phyloP scores from a whole-genome alignment of 2,888 invertebrate genomes.

The Linnaemya tessellans region DNA sequence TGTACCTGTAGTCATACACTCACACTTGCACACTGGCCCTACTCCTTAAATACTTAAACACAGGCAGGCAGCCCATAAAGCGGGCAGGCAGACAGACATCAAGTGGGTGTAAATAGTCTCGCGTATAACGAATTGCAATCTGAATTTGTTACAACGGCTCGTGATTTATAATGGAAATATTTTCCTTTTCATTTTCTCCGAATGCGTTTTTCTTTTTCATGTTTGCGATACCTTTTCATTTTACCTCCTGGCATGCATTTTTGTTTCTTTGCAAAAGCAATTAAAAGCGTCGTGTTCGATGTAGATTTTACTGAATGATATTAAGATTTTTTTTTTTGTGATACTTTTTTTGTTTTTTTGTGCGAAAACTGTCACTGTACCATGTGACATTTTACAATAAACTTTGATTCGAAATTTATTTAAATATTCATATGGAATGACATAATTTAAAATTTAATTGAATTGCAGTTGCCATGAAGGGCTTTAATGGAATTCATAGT shows the following conservation, averaged over 20 bases:
- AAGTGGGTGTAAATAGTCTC: not conserved
- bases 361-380: constrained; percentile 21
- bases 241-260: not conserved
- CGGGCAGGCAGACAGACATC: too few species aligned
- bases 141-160: constrained; percentile 12
- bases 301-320: constrained; percentile 43
- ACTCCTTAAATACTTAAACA: not conserved
- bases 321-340: constrained; percentile 6
- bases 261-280: constrained; percentile 47
- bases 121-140: not conserved
- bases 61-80: not conserved
- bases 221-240: not conserved
- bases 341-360: not conserved
- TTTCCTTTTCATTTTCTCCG: constrained; percentile 10
- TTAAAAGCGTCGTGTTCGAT: constrained; percentile 47
- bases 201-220: constrained; percentile 4
- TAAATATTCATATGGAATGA: constrained; percentile 30
- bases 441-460: constrained; percentile 36
- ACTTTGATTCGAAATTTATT: constrained; percentile 5
- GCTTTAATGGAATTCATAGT: not conserved
- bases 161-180: constrained; percentile 51
- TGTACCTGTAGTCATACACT: not conserved
- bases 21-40: too few species aligned
- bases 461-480: not conserved
- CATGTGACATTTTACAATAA: constrained; percentile 22